Evolutionary conservation across 2,888 invertebrate species (phyloP).

Genomic region (Sinhomidia bicolor): DNA sequence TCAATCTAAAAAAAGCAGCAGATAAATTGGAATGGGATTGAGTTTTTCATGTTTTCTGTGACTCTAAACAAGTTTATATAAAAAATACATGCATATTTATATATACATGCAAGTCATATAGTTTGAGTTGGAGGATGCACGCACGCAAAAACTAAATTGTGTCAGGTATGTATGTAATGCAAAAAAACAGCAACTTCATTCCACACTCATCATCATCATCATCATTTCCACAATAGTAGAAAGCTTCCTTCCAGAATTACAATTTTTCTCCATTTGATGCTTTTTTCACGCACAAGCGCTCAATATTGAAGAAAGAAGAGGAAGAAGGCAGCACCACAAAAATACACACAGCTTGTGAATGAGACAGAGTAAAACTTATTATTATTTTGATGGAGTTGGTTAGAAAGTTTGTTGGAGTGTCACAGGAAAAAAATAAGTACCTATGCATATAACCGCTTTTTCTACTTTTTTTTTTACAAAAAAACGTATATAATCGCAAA

Average conservation of each 20-base stretch:
- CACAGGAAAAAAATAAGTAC: not conserved
- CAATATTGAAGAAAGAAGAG: not conserved
- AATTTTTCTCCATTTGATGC: not conserved
- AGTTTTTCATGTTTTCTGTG: not conserved
- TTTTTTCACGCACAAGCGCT: not conserved
- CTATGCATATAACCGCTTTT: too few species aligned
- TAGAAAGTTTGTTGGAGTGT: too few species aligned
- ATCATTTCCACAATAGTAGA: not conserved
- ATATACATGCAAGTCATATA: too few species aligned
- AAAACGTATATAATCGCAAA: too few species aligned
- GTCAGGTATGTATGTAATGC: too few species aligned
- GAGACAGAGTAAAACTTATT: too few species aligned
- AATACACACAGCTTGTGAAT: too few species aligned
- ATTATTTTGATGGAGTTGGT: too few species aligned
- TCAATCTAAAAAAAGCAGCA: not conserved
- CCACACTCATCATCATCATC: not conserved
- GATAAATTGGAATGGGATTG: constrained; percentile 25
- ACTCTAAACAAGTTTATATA: too few species aligned
- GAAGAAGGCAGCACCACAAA: not conserved
- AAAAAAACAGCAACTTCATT: not conserved
- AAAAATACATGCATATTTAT: too few species aligned
- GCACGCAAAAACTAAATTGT: not conserved
- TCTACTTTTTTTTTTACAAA: too few species aligned
- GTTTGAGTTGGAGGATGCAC: not conserved
- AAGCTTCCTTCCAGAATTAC: not conserved